Percentiles rank a stretch among this genome's conserved stretches.
These are phyloP conservation scores for Diprion similis DNA, from an alignment of 1,140 invertebrate genomes.

Conservation along the genomic window DNA sequence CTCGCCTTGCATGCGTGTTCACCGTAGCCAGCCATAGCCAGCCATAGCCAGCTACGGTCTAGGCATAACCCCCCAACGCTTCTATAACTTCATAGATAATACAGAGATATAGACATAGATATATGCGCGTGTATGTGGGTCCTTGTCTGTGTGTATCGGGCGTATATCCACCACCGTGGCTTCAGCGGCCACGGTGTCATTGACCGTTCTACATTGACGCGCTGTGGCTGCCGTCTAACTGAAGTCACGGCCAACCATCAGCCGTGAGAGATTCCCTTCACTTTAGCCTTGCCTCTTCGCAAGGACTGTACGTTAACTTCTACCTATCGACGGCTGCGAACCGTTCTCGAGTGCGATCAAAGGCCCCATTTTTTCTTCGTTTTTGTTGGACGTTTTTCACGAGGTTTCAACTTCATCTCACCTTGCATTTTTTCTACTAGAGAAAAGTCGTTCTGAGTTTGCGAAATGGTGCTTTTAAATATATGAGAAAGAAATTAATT, in stretches of 20 bases:
- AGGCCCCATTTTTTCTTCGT: too few relatives aligned
- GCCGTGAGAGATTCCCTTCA: constrained; percentile 54
- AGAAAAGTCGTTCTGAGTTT: too few relatives aligned
- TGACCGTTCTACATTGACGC: constrained; percentile 64
- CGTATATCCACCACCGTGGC: constrained; percentile 25
- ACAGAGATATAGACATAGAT: background rate
- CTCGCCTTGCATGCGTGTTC: background rate
- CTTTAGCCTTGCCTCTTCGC: constrained; percentile 12
- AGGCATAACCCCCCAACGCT: background rate
- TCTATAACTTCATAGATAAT: background rate
- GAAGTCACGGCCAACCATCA: constrained; percentile 61
- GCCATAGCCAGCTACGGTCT: background rate
- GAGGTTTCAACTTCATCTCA: too few relatives aligned
- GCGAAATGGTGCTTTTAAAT: too few relatives aligned
- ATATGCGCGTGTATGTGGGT: background rate
- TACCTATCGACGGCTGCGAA: too few relatives aligned
- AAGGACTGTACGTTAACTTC: too few relatives aligned
- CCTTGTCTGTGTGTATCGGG: constrained; percentile 39
- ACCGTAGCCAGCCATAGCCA: background rate
- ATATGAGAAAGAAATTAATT: too few relatives aligned
- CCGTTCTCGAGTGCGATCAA: too few relatives aligned
- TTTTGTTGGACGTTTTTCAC: too few relatives aligned
- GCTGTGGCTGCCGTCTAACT: constrained; percentile 57
- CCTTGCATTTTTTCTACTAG: too few relatives aligned
- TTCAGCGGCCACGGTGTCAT: constrained; percentile 51